Evolutionary conservation across 2,113 vertebrate species (phyloP).

Genomic region (Corythaixoides concolor): DNA sequence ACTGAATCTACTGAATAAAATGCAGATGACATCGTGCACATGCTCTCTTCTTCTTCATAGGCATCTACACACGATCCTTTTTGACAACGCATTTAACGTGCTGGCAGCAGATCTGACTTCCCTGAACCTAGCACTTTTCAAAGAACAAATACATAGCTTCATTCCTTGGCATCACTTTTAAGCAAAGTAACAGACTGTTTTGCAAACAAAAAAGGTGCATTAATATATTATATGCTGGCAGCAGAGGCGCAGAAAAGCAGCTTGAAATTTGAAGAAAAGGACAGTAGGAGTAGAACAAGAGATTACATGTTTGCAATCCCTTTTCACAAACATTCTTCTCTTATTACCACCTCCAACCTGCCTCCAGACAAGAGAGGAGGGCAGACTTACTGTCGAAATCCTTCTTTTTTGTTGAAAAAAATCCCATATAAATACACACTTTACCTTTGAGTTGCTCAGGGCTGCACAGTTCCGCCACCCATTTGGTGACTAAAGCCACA

Average conservation of each 20-base stretch:
- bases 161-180: neutral
- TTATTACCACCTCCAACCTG: neutral
- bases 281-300: neutral
- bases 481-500: neutral
- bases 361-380: neutral
- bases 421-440: neutral
- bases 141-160: neutral
- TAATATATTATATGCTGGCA: neutral
- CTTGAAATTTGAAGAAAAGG: neutral
- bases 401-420: neutral
- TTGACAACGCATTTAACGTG: neutral
- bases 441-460: neutral
- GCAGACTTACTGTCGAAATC: neutral
- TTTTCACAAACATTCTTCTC: neutral
- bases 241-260: neutral
- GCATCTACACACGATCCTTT: neutral
- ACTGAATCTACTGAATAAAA: neutral
- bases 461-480: neutral
- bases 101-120: neutral
- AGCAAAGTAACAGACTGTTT: neutral
- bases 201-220: neutral
- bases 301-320: neutral
- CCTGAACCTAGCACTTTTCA: neutral
- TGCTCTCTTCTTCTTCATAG: neutral
- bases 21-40: neutral